These are phyloP conservation scores for Charanyca ferruginea DNA, from an alignment of 2,888 invertebrate species.

Conservation along the genomic window DNA sequence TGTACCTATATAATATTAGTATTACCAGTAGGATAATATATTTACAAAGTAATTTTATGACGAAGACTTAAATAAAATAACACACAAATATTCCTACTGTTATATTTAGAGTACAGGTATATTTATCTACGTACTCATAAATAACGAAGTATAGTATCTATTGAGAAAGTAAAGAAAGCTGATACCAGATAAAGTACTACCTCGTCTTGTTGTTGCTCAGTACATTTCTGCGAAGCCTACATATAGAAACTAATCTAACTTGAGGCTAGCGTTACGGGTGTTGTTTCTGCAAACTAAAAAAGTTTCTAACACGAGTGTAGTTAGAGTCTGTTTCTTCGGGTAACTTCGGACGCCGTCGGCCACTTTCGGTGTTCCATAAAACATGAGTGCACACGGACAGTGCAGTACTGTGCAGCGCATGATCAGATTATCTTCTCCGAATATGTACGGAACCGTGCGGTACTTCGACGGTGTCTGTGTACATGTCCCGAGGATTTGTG, in stretches of 20 bases:
- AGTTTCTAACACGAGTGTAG: slow-evolving; percentile 46
- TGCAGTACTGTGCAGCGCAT: slow-evolving; percentile 37
- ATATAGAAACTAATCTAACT: slow-evolving; percentile 59
- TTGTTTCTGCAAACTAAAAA: slow-evolving; percentile 48
- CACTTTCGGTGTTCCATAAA: slow-evolving; percentile 48
- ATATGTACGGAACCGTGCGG: slow-evolving; percentile 27
- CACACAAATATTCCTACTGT: neutral
- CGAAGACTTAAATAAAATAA: neutral
- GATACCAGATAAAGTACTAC: slow-evolving; percentile 12
- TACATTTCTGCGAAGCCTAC: slow-evolving; percentile 23
- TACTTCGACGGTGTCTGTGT: slow-evolving; percentile 58
- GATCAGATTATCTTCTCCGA: slow-evolving; percentile 48
- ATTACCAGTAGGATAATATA: no score
- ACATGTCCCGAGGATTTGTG: slow-evolving; percentile 63
- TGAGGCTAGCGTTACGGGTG: slow-evolving; percentile 43
- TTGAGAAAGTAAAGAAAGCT: slow-evolving; percentile 23
- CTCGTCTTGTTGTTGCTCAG: slow-evolving; percentile 23
- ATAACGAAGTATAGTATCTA: neutral
- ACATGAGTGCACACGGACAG: slow-evolving; percentile 56
- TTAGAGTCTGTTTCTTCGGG: slow-evolving; percentile 39
- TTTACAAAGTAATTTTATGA: slow-evolving; percentile 10
- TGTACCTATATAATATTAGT: no score
- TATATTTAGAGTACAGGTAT: neutral
- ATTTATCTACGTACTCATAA: no score
- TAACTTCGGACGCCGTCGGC: slow-evolving; percentile 40